Base-by-base conservation (phyloP, 2,888 invertebrate genomes). In the Isoperla grammatica region DNA sequence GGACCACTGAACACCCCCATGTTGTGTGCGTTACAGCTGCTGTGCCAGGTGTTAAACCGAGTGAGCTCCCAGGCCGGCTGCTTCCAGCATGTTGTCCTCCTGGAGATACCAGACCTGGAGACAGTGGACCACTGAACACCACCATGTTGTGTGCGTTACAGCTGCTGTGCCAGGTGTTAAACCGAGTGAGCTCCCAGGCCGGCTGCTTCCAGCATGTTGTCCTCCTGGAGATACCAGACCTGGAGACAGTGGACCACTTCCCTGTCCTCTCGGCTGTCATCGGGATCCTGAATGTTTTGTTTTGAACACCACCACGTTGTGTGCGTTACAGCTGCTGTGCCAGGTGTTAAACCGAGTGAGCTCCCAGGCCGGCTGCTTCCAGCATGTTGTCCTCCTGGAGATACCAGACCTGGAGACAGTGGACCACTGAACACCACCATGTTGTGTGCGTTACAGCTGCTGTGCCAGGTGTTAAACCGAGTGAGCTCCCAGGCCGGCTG, bases 121-220 rank as follows among this genome's bases (percentile, higher is more conserved):
- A 79, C 80, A 1, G 81, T 87, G 5, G 83, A 84, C 58, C 84
- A 86, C 71, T 86, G n/a, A n/a, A n/a, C n/a, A n/a, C n/a, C n/a
- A n/a, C n/a, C n/a, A n/a, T n/a, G n/a, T n/a, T n/a, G n/a, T n/a
- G n/a, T n/a, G n/a, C n/a, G n/a, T 68, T 69, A 12, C 68, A 86
- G 85, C 76, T 90, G n/a, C 76, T 90, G 48, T 88, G 88, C 75
- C 90, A 90, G 68, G 87, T 91, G 23, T 72, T 91, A 40, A 88
- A 89, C 15, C 77, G 91, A 13, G 85, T 90, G 2, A 88, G 88
- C 59, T 84, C 87, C 3, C 81, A 84, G n/a, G 83, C 81, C 0
- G 83, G 83, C 50, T 82, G 83, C 64, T 86, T 86, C 71, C 83
- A 84, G 68, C 80, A 81, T 65, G 81, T 85, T 3, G 78, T 84